phyloP scores from a whole-genome alignment of 2,888 invertebrate species.

The Anthophora plumipes region DNA sequence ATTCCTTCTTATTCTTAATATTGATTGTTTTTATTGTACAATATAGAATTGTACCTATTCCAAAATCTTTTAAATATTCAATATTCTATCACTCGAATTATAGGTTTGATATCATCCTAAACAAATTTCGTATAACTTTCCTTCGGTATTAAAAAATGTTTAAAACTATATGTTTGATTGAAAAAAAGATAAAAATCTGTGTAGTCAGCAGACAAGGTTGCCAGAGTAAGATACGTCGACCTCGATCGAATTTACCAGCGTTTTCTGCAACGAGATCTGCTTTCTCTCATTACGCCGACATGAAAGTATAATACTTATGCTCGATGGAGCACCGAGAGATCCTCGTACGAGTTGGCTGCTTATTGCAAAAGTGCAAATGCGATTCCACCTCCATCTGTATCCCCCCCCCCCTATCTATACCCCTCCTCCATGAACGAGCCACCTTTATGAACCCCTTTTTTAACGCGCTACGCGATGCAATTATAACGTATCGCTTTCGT shows the following conservation, averaged over 20 bases:
- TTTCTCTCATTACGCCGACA: slow-evolving; percentile 65
- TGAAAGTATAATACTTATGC: slow-evolving; percentile 64
- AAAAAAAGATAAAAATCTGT: background rate
- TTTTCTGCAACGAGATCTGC: slow-evolving; percentile 58
- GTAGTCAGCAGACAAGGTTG: background rate
- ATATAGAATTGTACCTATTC: no score
- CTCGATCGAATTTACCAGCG: slow-evolving; percentile 61
- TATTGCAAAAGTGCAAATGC: slow-evolving; percentile 37
- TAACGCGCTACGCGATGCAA: slow-evolving; percentile 28
- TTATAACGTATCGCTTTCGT: slow-evolving; percentile 52
- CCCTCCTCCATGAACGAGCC: background rate
- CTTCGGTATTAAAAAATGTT: no score
- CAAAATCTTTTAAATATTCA: no score
- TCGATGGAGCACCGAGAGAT: slow-evolving; percentile 52
- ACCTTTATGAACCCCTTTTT: background rate
- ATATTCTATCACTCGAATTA: no score
- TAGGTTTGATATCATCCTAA: no score
- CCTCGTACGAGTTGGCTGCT: background rate
- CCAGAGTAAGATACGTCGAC: slow-evolving; percentile 32
- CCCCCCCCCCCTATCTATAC: background rate
- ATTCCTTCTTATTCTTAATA: no score
- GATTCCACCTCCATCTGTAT: background rate
- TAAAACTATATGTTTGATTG: no score
- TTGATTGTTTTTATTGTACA: no score
- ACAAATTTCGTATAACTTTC: no score